Evolutionary conservation across 2,797 vertebrate genomes (phyloP).

Genomic region (Geotrypetes seraphini): DNA sequence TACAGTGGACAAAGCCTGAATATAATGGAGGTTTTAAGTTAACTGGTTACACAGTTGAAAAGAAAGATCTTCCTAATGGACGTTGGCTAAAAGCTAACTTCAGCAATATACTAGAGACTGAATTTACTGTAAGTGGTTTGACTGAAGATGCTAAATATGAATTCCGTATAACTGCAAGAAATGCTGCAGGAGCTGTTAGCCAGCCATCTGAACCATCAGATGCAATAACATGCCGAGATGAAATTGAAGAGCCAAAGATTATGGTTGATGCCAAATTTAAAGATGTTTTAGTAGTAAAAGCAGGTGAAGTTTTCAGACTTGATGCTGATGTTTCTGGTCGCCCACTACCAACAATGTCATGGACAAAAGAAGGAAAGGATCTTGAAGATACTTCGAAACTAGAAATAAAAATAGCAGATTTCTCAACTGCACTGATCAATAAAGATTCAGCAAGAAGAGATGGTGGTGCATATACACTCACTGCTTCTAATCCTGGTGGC

Average conservation of each 20-base stretch:
- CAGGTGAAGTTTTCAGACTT: conserved; percentile 86
- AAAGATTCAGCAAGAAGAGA: conserved; percentile 88
- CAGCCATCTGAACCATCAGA: conserved; percentile 86
- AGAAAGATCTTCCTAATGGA: conserved; percentile 81
- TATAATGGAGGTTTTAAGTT: conserved; percentile 97
- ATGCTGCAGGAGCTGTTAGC: conserved; percentile 86
- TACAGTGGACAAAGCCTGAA: conserved; percentile 92
- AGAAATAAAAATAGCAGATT: conserved; percentile 80
- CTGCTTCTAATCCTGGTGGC: conserved; percentile 88
- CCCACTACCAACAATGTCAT: conserved; percentile 82
- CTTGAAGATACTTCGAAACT: conserved; percentile 84
- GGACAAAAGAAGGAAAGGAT: conserved; percentile 93
- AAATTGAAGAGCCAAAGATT: conserved; percentile 86
- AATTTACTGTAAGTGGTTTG: conserved; percentile 89
- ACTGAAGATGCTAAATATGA: conserved; percentile 87
- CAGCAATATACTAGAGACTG: conserved; percentile 89
- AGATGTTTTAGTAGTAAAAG: conserved; percentile 78
- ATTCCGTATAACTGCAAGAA: conserved; percentile 88
- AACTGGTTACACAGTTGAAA: conserved; percentile 91
- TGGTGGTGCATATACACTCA: conserved; percentile 84
- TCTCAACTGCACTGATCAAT: conserved; percentile 75
- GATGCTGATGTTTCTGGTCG: conserved; percentile 92
- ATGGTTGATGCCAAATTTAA: conserved; percentile 90
- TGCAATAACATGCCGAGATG: conserved; percentile 88
- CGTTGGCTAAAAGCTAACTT: conserved; percentile 96